A percentile compares a stretch with the other conserved stretches of the same genome.
Evolutionary conservation across 1,140 invertebrate species (phyloP).

Genomic region (Ladona fulva): DNA sequence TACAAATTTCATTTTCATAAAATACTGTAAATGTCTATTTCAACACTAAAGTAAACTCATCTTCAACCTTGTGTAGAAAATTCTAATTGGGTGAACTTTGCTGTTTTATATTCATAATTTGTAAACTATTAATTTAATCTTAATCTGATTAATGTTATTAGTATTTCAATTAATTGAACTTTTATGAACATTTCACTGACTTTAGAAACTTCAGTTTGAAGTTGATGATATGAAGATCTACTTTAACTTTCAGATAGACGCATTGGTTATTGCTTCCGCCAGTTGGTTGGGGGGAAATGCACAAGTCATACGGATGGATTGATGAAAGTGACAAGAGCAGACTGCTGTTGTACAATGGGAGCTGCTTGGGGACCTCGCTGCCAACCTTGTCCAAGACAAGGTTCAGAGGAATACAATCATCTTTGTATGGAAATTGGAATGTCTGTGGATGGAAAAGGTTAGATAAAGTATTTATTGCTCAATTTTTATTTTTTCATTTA

Average conservation of each 20-base stretch:
- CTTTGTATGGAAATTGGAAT: slow-evolving; percentile 67
- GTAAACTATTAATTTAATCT: neutral
- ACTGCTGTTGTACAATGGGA: slow-evolving; percentile 81
- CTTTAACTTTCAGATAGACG: slow-evolving; percentile 51
- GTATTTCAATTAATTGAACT: neutral
- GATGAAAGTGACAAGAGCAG: slow-evolving; percentile 53
- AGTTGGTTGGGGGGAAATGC: slow-evolving; percentile 58
- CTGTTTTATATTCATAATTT: too few relatives aligned
- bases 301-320: slow-evolving; percentile 43
- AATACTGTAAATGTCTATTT: too few relatives aligned
- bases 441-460: slow-evolving; percentile 57
- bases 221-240: neutral
- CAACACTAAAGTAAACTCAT: too few relatives aligned
- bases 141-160: neutral
- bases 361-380: slow-evolving; percentile 80
- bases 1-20: too few relatives aligned
- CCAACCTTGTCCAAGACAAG: slow-evolving; percentile 64
- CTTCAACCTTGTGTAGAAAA: too few relatives aligned
- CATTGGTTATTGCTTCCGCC: slow-evolving; percentile 67
- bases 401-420: slow-evolving; percentile 58
- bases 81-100: too few relatives aligned
- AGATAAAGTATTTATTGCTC: slow-evolving; percentile 22
- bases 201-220: neutral
- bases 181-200: neutral
- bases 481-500: neutral